Conservation (phyloP, 92 coral and sea anemone species). For the Palythoa caribaeorum region DNA sequence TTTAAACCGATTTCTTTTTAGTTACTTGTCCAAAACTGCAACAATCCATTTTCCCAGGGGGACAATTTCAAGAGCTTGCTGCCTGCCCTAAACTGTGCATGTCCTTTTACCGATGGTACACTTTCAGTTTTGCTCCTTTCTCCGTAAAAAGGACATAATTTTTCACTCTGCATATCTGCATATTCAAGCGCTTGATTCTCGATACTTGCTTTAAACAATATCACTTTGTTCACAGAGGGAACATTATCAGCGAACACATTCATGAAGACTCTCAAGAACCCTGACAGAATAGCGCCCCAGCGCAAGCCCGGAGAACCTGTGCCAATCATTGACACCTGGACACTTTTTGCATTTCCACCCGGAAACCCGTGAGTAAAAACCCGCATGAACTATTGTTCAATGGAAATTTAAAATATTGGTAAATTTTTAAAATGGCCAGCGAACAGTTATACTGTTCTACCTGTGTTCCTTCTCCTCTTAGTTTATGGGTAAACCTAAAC, state of each 20-base stretch:
- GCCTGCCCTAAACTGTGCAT: too few relatives aligned
- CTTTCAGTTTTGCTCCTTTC: too few relatives aligned
- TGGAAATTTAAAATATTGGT: not conserved
- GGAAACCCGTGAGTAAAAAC: constrained; percentile 95
- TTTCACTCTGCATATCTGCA: not conserved
- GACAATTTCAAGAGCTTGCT: too few relatives aligned
- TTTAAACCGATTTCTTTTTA: too few relatives aligned
- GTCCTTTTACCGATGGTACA: too few relatives aligned
- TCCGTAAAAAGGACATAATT: not conserved
- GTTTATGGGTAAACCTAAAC: too few relatives aligned
- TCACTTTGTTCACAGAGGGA: constrained; percentile 11
- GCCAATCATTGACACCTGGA: constrained; percentile 94
- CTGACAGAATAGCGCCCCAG: constrained; percentile 85
- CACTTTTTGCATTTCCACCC: constrained; percentile 93
- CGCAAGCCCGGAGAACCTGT: constrained; percentile 82
- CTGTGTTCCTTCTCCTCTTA: not conserved
- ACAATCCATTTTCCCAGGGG: too few relatives aligned
- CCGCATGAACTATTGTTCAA: not conserved
- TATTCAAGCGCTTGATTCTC: too few relatives aligned
- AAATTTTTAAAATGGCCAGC: not conserved
- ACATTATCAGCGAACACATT: constrained; percentile 58
- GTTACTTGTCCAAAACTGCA: too few relatives aligned
- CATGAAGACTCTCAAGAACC: constrained; percentile 88
- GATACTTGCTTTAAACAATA: too few relatives aligned
- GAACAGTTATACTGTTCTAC: not conserved